Conservation (phyloP, 1,140 invertebrate species). For the Stratiolaelaps scimitus region DNA sequence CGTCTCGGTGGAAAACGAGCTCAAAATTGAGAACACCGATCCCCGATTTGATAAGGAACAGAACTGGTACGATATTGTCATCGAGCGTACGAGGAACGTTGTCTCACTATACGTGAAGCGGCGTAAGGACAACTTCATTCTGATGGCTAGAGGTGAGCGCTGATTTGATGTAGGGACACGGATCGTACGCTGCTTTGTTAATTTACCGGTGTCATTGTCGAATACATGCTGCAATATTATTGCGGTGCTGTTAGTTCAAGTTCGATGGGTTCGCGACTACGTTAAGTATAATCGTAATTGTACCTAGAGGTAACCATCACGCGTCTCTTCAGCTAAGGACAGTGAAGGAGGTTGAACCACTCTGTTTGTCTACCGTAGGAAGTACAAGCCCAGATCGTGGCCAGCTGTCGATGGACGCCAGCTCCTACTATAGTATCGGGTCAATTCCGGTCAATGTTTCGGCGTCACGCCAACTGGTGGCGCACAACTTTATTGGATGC, state of each 20-base stretch:
- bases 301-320: too few species aligned
- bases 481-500: conserved; percentile 51
- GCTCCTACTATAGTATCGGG: conserved; percentile 29
- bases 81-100: conserved; percentile 43
- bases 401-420: neutral
- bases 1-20: conserved; percentile 48
- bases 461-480: conserved; percentile 38
- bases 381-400: conserved; percentile 28
- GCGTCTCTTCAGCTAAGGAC: too few species aligned
- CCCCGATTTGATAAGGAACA: conserved; percentile 49
- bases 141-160: conserved; percentile 22
- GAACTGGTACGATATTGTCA: conserved; percentile 59
- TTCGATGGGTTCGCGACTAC: too few species aligned
- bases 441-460: conserved; percentile 4
- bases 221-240: too few species aligned
- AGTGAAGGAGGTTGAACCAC: too few species aligned
- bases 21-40: conserved; percentile 46
- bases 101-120: conserved; percentile 25
- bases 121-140: conserved; percentile 24
- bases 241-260: too few species aligned
- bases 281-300: too few species aligned
- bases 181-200: too few species aligned
- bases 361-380: conserved; percentile 16
- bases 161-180: too few species aligned
- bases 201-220: too few species aligned